phyloP scores from a whole-genome alignment of 2,888 invertebrate species.

The Vanessa cardui region DNA sequence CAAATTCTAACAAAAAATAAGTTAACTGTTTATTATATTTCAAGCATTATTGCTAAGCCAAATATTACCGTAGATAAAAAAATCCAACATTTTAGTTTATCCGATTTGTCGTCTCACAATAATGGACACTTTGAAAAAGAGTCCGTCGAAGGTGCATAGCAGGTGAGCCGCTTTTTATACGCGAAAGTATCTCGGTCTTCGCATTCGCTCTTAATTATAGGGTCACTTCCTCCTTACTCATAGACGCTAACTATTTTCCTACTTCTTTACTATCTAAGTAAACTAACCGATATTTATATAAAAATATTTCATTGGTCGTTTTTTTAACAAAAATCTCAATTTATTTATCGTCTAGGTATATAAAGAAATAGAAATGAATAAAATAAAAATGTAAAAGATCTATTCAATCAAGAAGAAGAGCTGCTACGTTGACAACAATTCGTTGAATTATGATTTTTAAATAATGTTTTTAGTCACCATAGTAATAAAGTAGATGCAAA shows the following conservation, averaged over 20 bases:
- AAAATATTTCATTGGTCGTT: neutral
- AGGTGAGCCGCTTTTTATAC: slow-evolving; percentile 73
- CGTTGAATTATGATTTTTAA: too few species aligned
- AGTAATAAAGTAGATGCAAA: neutral
- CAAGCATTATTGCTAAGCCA: too few species aligned
- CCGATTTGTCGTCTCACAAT: slow-evolving; percentile 20
- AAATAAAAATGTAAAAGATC: too few species aligned
- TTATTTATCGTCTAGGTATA: too few species aligned
- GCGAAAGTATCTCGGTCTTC: slow-evolving; percentile 66
- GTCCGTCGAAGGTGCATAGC: slow-evolving; percentile 62
- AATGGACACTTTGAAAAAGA: slow-evolving; percentile 50
- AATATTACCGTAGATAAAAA: too few species aligned
- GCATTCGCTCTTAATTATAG: slow-evolving; percentile 66
- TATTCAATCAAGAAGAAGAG: too few species aligned
- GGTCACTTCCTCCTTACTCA: slow-evolving; percentile 63
- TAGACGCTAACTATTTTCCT: slow-evolving; percentile 9
- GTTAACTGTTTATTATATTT: too few species aligned
- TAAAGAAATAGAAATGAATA: too few species aligned
- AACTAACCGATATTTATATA: neutral
- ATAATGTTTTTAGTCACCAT: neutral
- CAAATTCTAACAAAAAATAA: too few species aligned
- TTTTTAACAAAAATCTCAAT: too few species aligned
- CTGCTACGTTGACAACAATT: too few species aligned
- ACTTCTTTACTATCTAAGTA: neutral
- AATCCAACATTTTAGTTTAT: neutral